phyloP scores from a whole-genome alignment of 2,113 vertebrate species.

The Dromas ardeola region DNA sequence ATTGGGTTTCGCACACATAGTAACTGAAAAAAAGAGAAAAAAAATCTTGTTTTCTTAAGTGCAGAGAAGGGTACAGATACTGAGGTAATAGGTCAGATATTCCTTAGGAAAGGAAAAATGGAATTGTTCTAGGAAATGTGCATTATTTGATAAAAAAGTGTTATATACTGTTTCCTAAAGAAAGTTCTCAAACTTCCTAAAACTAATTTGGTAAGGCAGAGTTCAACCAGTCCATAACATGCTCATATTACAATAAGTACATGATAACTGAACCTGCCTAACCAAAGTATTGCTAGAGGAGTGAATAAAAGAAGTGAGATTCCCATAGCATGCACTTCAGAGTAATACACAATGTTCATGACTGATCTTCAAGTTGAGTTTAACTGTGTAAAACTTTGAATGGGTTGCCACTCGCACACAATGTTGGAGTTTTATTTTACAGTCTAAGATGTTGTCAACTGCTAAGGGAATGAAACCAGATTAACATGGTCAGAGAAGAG shows the following conservation, averaged over 20 bases:
- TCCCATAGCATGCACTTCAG: neutral
- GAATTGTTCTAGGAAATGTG: neutral
- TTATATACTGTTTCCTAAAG: neutral
- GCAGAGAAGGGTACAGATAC: neutral
- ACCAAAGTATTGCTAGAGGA: neutral
- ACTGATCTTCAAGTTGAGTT: neutral
- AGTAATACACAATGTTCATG: neutral
- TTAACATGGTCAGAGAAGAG: conserved; percentile 12
- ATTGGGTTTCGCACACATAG: neutral
- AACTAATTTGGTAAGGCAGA: neutral
- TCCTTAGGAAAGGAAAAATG: neutral
- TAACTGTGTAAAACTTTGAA: neutral
- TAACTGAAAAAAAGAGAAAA: neutral
- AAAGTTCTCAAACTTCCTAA: neutral
- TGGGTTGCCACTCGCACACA: accelerated
- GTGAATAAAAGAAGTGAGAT: neutral
- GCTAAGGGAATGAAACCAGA: neutral
- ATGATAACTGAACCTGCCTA: neutral
- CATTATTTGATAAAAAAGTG: neutral
- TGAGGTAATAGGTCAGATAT: neutral
- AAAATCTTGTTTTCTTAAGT: neutral
- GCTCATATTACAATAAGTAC: neutral
- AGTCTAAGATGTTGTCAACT: neutral
- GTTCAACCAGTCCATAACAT: neutral
- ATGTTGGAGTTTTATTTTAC: neutral